Evolutionary conservation across 2,888 invertebrate species (phyloP), one percentile per base, ranked within the genome.

Genomic region (Parasteatoda lunata): DNA sequence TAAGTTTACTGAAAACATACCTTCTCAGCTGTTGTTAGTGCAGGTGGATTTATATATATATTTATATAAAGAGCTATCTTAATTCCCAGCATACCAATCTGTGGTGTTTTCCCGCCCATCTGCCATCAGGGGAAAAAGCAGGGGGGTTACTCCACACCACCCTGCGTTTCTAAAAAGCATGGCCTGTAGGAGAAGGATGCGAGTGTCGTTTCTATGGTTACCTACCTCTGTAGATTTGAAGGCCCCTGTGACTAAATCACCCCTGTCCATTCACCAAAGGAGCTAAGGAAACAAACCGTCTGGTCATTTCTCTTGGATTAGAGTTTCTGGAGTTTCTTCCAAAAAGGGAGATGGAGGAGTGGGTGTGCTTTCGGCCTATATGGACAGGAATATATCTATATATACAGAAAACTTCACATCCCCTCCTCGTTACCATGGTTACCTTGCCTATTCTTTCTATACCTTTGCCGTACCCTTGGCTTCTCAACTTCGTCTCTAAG

Each of bases 301-400:
- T 88, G 88, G 88, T 88, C 85, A 88, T 88, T 88, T 88, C 88
- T 88, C 85, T 88, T 66, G 88, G 88, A 88, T 88, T 88, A 88
- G 88, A 88, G 82, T 82, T 88, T 80, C 88, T 84, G 78, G 78
- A 88, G 77, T 82, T 88, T 88, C 81, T 84, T 72, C 66, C 47
- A 49, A 68, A 69, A 64, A 13, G 64, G 71, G 15, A 51, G 71
- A n/a, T 8, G 54, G 59, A 47, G 54, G 68, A 48, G 54, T 15
- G 73, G 65, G 75, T 64, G 59, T 64, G 75, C 75, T 59, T 30
- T 73, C 48, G 77, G 48, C 51, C 77, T 83, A 52, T 77, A 83
- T 83, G 70, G 75, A 75, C 80, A 68, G 73, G 52, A 85, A 84
- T 84, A 84, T 77, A 75, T 83, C 69, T 78, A 69, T 69, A 84